Base-by-base conservation (phyloP, 2,888 invertebrate species). In the Stramonita haemastoma region DNA sequence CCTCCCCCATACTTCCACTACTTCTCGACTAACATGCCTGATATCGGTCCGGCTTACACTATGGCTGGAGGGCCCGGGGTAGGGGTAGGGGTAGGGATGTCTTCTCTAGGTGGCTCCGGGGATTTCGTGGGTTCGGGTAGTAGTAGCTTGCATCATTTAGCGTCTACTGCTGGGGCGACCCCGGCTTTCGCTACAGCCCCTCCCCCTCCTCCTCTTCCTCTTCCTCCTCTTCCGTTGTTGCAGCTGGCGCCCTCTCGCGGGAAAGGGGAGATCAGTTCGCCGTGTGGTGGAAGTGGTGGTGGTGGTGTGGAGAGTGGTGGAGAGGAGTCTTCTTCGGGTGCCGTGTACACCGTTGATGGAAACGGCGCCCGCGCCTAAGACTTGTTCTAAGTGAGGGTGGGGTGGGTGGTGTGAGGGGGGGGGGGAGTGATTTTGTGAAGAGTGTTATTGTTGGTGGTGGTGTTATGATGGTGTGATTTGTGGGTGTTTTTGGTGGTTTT, bases 1-100 rank as follows among this genome's bases (percentile, higher is more conserved):
- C 70, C 89, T 56, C 15, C 87, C 57, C 73, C 36, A 2, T 85
- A 85, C 85, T 89, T 56, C 73, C 89, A 89, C 85, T 89, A 89
- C 89, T 85, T 17, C 87, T 84, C 84, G 6, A 46, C 84, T 85
- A 70, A 56, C 77, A 1, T 87, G 77, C 60, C 87, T 11, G 87
- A 87, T 46, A n/a, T 87, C 32, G 17, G 85, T 46, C 66, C 87
- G 2, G 87, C 85, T 32, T 87, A 81, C 87, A 70, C 83, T 17
- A 66, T 86, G 36, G 79, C 86, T 15, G 70, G 81, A 8, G 86
- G 79, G 1, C 79, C 84, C 5, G 87, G 84, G 6, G 66, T 56
- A 0, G 84, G 86, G 60, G 57, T 26, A 0, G 32, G 29, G 57
- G 26, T 60, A 19, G 19, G 26, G 36, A 22, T 15, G 46, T 46